Evolutionary conservation across 2,888 invertebrate species (phyloP), one percentile per base, ranked within the genome.

Genomic region (Drosophila dives): DNA sequence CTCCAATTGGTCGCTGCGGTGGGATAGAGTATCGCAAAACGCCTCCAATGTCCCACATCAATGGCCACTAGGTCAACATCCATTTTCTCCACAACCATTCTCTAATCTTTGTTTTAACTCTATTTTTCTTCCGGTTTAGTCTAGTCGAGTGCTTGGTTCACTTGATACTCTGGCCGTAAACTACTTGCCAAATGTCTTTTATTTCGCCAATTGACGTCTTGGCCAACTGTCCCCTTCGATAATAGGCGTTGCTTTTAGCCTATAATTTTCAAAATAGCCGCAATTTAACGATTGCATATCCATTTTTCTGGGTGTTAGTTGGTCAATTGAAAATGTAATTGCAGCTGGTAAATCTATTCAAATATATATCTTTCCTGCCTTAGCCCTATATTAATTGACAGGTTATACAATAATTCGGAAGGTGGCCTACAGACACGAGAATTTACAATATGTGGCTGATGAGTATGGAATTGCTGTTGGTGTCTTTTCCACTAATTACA

Each of bases 21-120:
- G 5, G 86, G 81, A 65, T 87, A 92, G 54, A 92, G 81, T 8
- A 92, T 81, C 4, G 86, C 89, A 51, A 90, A 73, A 58, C 82
- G 81, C 51, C 86, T 83, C 90, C 89, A 92, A 75, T 91, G 78
- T 61, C 87, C 86, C 55, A 92, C 87, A 71, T 92, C 92, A 76
- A 91, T 89, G 56, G 64, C 66, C 55, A 89, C 69, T 63, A 91
- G 79, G 26, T 91, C 77, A 73, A 92, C 83, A 38, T 91, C 88
- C 71, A 89, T 8, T 20, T 32, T 42, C 15, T 29, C 10, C 40
- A 10, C 81, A 10, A 74, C 45, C 91, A 91, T 90, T 58, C 38
- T 26, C 61, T 32, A 26, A 26, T 49, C 33, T 29, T 26, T 29
- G 36, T 20, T 23, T 34, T 40, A 53, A 50, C 50, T 40, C 49